phyloP scores from a whole-genome alignment of 2,888 invertebrate genomes.

The Leptura quadrifasciata region DNA sequence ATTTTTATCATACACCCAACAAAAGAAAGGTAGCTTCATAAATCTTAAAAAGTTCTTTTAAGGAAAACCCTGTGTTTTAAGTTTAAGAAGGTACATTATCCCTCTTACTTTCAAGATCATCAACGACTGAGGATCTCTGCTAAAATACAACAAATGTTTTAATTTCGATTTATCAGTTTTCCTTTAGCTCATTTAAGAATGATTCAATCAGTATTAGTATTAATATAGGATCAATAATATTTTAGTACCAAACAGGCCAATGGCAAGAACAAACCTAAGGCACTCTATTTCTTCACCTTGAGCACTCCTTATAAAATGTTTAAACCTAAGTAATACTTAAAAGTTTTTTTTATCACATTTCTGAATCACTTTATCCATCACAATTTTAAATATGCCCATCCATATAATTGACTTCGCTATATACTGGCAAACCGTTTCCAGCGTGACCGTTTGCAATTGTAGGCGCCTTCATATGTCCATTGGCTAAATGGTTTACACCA shows the following conservation, averaged over 20 bases:
- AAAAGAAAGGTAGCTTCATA: too few relatives aligned
- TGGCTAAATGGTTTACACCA: conserved; percentile 73
- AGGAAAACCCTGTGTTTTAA: too few relatives aligned
- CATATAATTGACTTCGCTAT: conserved; percentile 68
- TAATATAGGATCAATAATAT: too few relatives aligned
- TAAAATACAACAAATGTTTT: too few relatives aligned
- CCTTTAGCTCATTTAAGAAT: too few relatives aligned
- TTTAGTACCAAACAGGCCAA: conserved; percentile 36
- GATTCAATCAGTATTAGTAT: too few relatives aligned
- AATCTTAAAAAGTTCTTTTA: too few relatives aligned
- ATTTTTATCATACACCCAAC: too few relatives aligned
- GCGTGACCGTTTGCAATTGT: conserved; percentile 57
- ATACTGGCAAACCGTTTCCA: conserved; percentile 50
- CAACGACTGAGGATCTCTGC: too few relatives aligned
- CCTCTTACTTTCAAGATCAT: too few relatives aligned
- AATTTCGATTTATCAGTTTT: too few relatives aligned
- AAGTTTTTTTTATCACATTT: conserved; percentile 52
- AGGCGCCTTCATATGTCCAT: conserved; percentile 64
- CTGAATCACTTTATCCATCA: conserved; percentile 26
- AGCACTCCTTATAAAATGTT: conserved; percentile 45
- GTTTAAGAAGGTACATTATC: too few relatives aligned
- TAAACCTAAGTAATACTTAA: conserved; percentile 52
- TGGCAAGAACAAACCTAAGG: conserved; percentile 54
- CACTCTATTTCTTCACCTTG: conserved; percentile 47
- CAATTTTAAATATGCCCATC: conserved; percentile 68